Conservation (phyloP, 1,140 invertebrate species). For the Drosophila repleta region DNA sequence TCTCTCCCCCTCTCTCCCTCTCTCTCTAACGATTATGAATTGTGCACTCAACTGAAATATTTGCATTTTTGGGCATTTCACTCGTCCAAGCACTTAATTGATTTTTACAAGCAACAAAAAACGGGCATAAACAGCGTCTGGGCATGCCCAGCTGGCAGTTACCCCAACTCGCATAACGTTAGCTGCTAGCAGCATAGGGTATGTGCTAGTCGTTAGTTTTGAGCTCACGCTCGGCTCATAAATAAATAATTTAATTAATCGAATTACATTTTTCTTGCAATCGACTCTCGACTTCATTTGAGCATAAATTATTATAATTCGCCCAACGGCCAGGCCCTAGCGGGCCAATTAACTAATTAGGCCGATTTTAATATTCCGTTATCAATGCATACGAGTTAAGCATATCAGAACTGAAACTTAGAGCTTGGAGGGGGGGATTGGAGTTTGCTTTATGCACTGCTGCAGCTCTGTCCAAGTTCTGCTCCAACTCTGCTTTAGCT, state of each 20-base stretch:
- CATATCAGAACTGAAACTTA: too few species aligned
- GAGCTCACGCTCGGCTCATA: neutral
- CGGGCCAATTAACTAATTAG: conserved; percentile 31
- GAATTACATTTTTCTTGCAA: conserved; percentile 6
- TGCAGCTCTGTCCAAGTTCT: too few species aligned
- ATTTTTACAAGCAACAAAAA: conserved; percentile 13
- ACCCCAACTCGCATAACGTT: too few species aligned
- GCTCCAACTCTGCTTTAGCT: too few species aligned
- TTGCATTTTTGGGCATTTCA: conserved; percentile 31
- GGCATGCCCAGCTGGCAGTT: too few species aligned
- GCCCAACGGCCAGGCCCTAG: neutral
- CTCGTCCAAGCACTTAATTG: conserved; percentile 25
- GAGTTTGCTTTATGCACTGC: too few species aligned
- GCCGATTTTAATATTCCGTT: neutral
- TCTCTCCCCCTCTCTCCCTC: too few species aligned
- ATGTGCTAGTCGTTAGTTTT: neutral
- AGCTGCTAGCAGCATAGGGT: too few species aligned
- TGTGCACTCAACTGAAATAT: conserved; percentile 27
- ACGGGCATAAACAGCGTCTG: neutral
- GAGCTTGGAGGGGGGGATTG: too few species aligned
- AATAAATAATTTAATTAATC: conserved; percentile 7
- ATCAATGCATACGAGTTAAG: neutral
- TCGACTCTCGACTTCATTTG: neutral
- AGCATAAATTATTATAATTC: conserved; percentile 1
- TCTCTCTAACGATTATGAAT: neutral